These are phyloP conservation scores for Ophraella communa DNA, from an alignment of 2,888 invertebrate genomes.

Conservation along the genomic window DNA sequence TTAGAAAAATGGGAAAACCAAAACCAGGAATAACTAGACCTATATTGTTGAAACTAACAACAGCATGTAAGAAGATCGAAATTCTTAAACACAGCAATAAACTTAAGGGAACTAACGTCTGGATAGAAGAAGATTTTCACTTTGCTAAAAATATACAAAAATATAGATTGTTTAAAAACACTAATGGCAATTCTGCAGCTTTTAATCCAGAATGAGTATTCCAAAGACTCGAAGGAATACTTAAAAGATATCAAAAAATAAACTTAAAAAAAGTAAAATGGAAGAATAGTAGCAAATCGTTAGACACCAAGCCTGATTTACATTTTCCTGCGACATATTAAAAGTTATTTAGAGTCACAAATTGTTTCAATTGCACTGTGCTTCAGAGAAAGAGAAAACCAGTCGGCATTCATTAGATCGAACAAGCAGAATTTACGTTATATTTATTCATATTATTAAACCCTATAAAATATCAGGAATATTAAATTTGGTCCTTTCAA, in stretches of 20 bases:
- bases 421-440: conserved; percentile 58
- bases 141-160: no score
- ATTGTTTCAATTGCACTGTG: conserved; percentile 65
- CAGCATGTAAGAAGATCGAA: no score
- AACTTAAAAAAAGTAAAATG: conserved; percentile 3
- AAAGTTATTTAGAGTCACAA: conserved; percentile 64
- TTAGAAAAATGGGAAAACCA: no score
- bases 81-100: no score
- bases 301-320: conserved; percentile 62
- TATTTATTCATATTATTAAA: conserved; percentile 63
- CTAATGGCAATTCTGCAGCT: no score
- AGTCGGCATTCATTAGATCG: conserved; percentile 62
- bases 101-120: no score
- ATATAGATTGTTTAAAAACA: no score
- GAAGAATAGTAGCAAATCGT: conserved; percentile 42
- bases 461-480: conserved; percentile 38
- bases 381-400: conserved; percentile 62
- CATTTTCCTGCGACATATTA: conserved; percentile 62
- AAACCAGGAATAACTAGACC: no score
- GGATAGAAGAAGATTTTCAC: no score
- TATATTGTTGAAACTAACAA: no score
- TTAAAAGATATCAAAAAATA: background rate
- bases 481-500: conserved; percentile 41
- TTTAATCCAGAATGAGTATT: conserved; percentile 57
- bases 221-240: conserved; percentile 55